These are phyloP conservation scores for Chiridota heheva DNA, from an alignment of 35 echinoderm and acorn worm species.

Conservation along the genomic window DNA sequence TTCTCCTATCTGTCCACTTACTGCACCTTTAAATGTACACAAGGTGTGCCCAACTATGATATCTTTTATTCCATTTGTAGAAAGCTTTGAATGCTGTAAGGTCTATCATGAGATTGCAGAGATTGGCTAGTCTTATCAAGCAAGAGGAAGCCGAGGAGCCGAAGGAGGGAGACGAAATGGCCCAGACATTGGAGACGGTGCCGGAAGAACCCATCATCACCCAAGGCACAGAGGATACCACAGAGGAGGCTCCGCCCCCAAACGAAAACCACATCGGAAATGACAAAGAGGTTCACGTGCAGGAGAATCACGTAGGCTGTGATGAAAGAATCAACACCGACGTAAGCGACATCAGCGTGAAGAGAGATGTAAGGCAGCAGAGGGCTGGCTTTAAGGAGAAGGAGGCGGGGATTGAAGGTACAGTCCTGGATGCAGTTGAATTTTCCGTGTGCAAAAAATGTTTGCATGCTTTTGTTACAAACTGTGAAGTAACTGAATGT, in stretches of 20 bases:
- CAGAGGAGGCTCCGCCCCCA: not conserved
- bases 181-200: conserved; percentile 10
- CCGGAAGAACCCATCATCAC: not conserved
- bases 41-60: too few species aligned
- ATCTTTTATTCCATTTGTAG: conserved; percentile 35
- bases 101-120: conserved; percentile 78
- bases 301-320: not conserved
- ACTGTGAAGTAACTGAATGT: too few species aligned
- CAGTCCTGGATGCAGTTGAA: too few species aligned
- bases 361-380: too few species aligned
- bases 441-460: too few species aligned
- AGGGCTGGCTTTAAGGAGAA: too few species aligned
- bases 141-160: conserved; percentile 19
- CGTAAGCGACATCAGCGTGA: too few species aligned
- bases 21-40: too few species aligned
- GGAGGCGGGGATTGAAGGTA: too few species aligned
- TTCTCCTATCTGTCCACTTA: too few species aligned
- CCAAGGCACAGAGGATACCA: conserved; percentile 16
- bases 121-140: conserved; percentile 66
- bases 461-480: too few species aligned
- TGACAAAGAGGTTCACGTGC: not conserved
- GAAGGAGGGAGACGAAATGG: not conserved
- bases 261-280: not conserved
- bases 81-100: conserved; percentile 97
- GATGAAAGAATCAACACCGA: conserved; percentile 20